Percentiles rank a stretch among this genome's conserved stretches.
phyloP scores from a whole-genome alignment of 2,113 vertebrate genomes.

The Miniopterus natalensis region DNA sequence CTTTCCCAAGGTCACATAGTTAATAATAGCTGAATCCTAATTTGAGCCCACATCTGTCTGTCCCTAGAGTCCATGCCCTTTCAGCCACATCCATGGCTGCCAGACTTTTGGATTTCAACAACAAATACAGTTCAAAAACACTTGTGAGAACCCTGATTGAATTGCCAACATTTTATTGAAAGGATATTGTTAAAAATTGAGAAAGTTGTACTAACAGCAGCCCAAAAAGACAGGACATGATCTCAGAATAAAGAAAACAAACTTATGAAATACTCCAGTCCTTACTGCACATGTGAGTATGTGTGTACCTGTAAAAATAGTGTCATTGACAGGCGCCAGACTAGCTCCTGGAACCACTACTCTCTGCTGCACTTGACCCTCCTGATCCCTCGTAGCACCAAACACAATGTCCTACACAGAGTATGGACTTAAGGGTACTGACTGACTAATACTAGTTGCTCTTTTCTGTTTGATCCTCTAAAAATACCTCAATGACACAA shows the following conservation, averaged over 20 bases:
- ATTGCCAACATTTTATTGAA: slow-evolving; percentile 51
- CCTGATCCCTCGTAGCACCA: not conserved
- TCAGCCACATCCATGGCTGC: not conserved
- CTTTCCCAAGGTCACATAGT: not conserved
- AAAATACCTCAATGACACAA: not conserved
- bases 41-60: slow-evolving; percentile 16
- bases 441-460: not conserved
- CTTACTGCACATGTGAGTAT: not conserved
- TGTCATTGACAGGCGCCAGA: not conserved
- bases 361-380: not conserved
- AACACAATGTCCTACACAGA: not conserved
- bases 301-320: not conserved
- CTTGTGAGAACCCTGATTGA: not conserved
- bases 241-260: not conserved
- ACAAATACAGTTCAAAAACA: slow-evolving; percentile 33
- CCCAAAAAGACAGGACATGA: not conserved
- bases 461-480: not conserved
- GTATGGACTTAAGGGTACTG: not conserved
- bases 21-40: slow-evolving; percentile 10
- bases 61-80: slow-evolving; percentile 19
- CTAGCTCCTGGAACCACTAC: not conserved
- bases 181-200: slow-evolving; percentile 37
- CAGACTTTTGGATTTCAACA: slow-evolving; percentile 59
- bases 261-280: not conserved
- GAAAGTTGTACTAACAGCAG: not conserved